These are phyloP conservation scores for Ifrita kowaldi DNA, from an alignment of 2,113 vertebrate genomes.

Conservation along the genomic window DNA sequence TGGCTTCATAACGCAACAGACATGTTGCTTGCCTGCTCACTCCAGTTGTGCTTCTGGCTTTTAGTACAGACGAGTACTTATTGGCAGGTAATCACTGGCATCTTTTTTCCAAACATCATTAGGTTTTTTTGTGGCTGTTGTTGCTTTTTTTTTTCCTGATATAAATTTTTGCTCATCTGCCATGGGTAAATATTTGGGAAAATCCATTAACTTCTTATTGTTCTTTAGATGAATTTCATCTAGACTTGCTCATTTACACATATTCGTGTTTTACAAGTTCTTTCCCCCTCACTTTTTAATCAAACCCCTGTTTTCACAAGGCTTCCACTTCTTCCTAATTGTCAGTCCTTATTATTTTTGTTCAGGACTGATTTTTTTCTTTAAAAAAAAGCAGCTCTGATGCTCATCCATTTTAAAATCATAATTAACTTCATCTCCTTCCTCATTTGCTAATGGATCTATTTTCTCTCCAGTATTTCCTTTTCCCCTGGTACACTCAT, in stretches of 20 bases:
- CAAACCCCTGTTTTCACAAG: slow-evolving; percentile 68
- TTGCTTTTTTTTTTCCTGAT: background rate
- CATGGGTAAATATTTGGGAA: background rate
- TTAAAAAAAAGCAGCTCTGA: slow-evolving; percentile 41
- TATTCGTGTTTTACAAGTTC: slow-evolving; percentile 36
- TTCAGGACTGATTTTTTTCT: slow-evolving; percentile 25
- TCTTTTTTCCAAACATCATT: slow-evolving; percentile 17
- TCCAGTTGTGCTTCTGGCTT: slow-evolving; percentile 32
- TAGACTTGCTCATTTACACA: slow-evolving; percentile 41
- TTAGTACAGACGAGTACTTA: slow-evolving; percentile 47
- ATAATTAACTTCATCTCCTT: slow-evolving; percentile 74
- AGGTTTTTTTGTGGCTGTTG: background rate
- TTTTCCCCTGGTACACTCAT: slow-evolving; percentile 40
- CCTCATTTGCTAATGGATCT: slow-evolving; percentile 68
- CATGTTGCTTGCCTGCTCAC: slow-evolving; percentile 25
- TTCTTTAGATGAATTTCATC: slow-evolving; percentile 40
- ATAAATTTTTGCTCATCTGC: background rate
- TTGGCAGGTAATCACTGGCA: slow-evolving; percentile 43
- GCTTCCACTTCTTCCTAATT: slow-evolving; percentile 15
- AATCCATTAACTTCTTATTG: background rate
- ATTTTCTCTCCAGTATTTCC: slow-evolving; percentile 55
- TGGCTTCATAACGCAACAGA: slow-evolving; percentile 55
- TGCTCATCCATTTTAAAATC: slow-evolving; percentile 69
- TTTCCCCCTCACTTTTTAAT: slow-evolving; percentile 59
- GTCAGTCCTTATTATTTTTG: slow-evolving; percentile 45